These are phyloP conservation scores for Procapra przewalskii DNA, from an alignment of 2,113 vertebrate genomes.

Conservation along the genomic window DNA sequence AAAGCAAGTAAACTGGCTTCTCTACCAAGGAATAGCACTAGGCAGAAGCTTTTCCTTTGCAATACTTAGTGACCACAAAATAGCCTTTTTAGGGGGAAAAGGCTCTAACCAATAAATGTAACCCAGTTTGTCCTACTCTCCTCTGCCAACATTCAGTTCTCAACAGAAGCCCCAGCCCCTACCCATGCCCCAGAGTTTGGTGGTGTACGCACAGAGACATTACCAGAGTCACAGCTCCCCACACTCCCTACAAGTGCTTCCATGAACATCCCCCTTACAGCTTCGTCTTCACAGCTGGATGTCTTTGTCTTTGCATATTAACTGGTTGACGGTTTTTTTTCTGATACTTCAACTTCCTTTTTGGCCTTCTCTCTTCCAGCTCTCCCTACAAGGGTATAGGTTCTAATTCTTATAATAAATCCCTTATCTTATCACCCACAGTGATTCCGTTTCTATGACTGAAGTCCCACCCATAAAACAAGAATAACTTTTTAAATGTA, in stretches of 20 bases:
- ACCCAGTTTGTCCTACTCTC: background rate
- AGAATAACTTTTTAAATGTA: background rate
- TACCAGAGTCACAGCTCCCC: background rate
- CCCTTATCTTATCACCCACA: background rate
- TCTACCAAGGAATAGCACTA: background rate
- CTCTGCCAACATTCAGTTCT: background rate
- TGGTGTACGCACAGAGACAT: accelerated
- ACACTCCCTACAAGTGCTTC: background rate
- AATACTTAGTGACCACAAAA: background rate
- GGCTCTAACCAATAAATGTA: background rate
- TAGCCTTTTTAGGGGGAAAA: background rate
- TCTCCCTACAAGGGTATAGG: background rate
- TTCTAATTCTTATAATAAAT: background rate
- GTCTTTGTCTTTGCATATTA: background rate
- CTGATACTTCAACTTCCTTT: background rate
- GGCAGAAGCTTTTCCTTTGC: background rate
- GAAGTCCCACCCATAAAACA: background rate
- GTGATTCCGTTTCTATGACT: background rate
- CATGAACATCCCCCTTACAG: background rate
- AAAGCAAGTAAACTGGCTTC: background rate
- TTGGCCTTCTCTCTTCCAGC: background rate
- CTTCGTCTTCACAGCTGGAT: background rate
- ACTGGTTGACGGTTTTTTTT: background rate
- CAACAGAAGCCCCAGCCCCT: background rate
- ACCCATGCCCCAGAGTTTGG: accelerated